Evolutionary conservation across 2,113 vertebrate species (phyloP).

Genomic region (Xerus inauris): DNA sequence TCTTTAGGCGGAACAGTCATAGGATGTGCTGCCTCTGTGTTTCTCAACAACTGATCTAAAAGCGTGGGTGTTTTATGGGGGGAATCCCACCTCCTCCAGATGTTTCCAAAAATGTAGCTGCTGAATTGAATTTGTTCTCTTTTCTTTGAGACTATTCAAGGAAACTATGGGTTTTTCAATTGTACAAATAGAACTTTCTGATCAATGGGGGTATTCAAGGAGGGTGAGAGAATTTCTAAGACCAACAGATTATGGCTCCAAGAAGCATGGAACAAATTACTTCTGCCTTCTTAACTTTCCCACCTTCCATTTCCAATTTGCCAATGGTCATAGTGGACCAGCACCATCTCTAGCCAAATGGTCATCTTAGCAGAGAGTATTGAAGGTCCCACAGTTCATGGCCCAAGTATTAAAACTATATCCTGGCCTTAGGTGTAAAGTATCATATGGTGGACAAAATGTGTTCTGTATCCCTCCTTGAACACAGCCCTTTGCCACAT

Average conservation of each 20-base stretch:
- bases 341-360: not conserved
- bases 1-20: not conserved
- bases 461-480: not conserved
- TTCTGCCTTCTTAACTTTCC: not conserved
- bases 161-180: not conserved
- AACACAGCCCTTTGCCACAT: not conserved
- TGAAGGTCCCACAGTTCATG: not conserved
- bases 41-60: constrained; percentile 45
- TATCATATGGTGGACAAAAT: not conserved
- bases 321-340: not conserved
- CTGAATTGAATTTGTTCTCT: constrained; percentile 12
- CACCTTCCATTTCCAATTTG: not conserved
- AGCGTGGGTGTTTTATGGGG: constrained; percentile 36
- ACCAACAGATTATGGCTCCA: not conserved
- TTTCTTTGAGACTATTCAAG: not conserved
- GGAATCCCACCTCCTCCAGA: constrained; percentile 45
- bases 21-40: not conserved
- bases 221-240: not conserved
- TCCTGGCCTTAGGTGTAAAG: not conserved
- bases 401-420: not conserved
- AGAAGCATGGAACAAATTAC: no score
- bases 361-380: not conserved
- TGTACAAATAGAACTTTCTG: not conserved
- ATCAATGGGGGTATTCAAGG: not conserved
- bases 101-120: not conserved